phyloP scores from a whole-genome alignment of 2,797 vertebrate genomes.

The Podarcis siculus region DNA sequence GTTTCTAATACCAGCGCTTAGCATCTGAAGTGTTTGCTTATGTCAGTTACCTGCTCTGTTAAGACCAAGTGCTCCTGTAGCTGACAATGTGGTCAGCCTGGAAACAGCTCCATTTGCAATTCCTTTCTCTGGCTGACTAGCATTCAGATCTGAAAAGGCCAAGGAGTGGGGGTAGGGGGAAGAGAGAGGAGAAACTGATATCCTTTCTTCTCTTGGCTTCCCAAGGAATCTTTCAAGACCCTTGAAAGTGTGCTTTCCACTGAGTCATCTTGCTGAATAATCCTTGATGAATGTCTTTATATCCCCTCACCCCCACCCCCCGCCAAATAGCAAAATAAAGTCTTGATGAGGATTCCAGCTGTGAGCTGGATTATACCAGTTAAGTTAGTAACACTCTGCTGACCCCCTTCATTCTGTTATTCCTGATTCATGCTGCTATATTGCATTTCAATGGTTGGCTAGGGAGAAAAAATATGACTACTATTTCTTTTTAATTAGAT shows the following conservation, averaged over 20 bases:
- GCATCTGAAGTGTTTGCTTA: slow-evolving; percentile 72
- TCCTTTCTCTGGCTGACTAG: slow-evolving; percentile 31
- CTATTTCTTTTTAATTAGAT: slow-evolving; percentile 26
- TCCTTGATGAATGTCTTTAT: slow-evolving; percentile 32
- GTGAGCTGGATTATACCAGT: slow-evolving; percentile 4
- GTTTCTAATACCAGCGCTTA: slow-evolving; percentile 50
- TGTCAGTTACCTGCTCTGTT: slow-evolving; percentile 77
- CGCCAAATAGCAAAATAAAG: slow-evolving; percentile 44
- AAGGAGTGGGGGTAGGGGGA: too few relatives aligned
- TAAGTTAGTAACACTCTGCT: slow-evolving; percentile 32
- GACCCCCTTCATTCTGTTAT: slow-evolving; percentile 12
- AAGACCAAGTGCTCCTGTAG: slow-evolving; percentile 53
- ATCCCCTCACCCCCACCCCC: neutral
- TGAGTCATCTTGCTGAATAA: slow-evolving; percentile 38
- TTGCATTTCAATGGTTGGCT: slow-evolving; percentile 23
- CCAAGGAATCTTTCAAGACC: slow-evolving; percentile 48
- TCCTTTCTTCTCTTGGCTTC: slow-evolving; percentile 39
- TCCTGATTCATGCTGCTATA: slow-evolving; percentile 14
- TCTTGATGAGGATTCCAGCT: slow-evolving; percentile 32
- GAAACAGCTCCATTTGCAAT: slow-evolving; percentile 28
- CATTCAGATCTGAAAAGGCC: slow-evolving; percentile 44
- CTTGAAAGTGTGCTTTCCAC: slow-evolving; percentile 38
- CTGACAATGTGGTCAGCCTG: slow-evolving; percentile 20
- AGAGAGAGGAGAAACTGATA: slow-evolving; percentile 8
- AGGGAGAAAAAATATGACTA: neutral